Base-by-base conservation (phyloP, 2,888 invertebrate genomes). In the Congeria kusceri region DNA sequence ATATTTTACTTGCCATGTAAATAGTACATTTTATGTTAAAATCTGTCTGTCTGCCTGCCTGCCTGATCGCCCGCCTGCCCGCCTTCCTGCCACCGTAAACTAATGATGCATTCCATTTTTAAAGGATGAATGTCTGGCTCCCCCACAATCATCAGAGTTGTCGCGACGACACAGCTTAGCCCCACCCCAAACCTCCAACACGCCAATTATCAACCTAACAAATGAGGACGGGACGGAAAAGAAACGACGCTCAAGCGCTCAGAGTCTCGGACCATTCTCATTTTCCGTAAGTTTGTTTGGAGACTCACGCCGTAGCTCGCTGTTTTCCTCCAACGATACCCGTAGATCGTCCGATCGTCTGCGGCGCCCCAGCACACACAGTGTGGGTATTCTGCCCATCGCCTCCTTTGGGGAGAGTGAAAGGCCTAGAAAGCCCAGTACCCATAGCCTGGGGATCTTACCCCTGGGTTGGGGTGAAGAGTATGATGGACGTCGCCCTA, bases 211-310 rank as follows among this genome's bases (percentile, higher is more conserved):
- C 63, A 89, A 87, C 75, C 85, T 90, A 71, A 88, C 89, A 59
- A 83, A 88, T 28, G 91, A 91, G 28, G 90, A 90, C 62, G 86
- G 86, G 32, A 78, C 83, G n/a, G 90, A 89, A 73, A 85, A 87
- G 65, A 86, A 89, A 20, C 88, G 91, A 63, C 82, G 91, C 46
- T 87, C 91, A 62, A 92, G 92, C 75, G 92, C 92, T 11, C 92
- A 92, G 84, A 93, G 92, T 81, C 88, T 93, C 68, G 93, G 93
- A 59, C 90, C 91, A 15, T 89, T 91, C 69, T 87, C 87, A 47
- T 84, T 89, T 62, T 90, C 91, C 59, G 91, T 91, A 87, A 89
- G 91, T 90, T 84, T 84, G 84, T 87, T 87, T 80, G 85, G 81
- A 49, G 84, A 85, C 66, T 84, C 85, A n/a, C 62, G 86, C 57